Base-by-base conservation (phyloP, 2,113 vertebrate species). In the Todiramphus chloris region DNA sequence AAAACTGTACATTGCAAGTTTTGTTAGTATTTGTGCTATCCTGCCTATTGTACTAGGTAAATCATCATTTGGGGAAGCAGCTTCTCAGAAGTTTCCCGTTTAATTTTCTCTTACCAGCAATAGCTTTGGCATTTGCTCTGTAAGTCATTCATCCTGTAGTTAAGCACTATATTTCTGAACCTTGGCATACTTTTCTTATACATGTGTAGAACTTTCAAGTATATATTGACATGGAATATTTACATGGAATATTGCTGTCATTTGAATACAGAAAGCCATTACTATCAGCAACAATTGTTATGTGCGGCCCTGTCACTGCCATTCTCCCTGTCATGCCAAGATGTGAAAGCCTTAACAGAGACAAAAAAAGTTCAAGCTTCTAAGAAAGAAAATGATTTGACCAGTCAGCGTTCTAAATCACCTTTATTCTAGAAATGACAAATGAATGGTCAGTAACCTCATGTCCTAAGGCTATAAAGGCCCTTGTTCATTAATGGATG, bases 381-480 rank as follows among this genome's bases (percentile, higher is more conserved):
- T 73, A 88, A 89, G 50, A 93, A 95, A 93, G 43, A 91, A 95
- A 95, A 87, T 88, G 51, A 81, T 69, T 97, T 93, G 79, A 79
- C 60, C 89, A 97, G 76, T 92, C 95, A 94, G 27, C 95, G 70
- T 96, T 94, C 95, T 98, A 96, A 91, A 92, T 98, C 94, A 97
- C 48, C 89, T 97, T 94, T 96, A 83, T 95, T 97, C 60, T 85
- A 83, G 25, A 74, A 95, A 83, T 78, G 39, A 83, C n/a, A 95
- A 77, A 79, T 51, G 10, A 87, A 88, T 76, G 50, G 48, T 87
- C 60, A 95, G 67, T 51, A 92, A 85, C 43, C 87, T 84, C 18
- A 84, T 75, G 39, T 93, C 60, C 44, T 79, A 80, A 90, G 91
- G 46, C 27, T 67, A 68, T 91, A 81, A 90, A 93, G 84, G 51